Percentiles rank a stretch among this genome's conserved stretches.
These are phyloP conservation scores for Eonycteris spelaea DNA, from an alignment of 2,113 vertebrate genomes.

Conservation along the genomic window DNA sequence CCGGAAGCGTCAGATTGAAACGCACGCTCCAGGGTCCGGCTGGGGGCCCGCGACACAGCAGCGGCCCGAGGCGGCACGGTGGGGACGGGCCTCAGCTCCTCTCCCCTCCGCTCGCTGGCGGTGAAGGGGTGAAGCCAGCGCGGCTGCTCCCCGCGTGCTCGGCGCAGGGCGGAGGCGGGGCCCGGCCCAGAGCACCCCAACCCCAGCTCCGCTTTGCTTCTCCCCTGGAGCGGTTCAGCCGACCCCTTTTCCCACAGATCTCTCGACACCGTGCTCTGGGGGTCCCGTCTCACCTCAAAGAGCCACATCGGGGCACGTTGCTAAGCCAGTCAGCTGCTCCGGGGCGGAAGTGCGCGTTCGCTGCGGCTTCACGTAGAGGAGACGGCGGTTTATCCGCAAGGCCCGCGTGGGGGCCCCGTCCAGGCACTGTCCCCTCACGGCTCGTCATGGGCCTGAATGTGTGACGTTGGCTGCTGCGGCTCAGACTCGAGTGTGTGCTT, in stretches of 20 bases:
- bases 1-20: fast-evolving
- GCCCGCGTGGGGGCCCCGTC: fast-evolving
- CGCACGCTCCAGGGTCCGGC: fast-evolving
- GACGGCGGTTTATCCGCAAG: fast-evolving
- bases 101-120: too few relatives aligned
- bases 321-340: fast-evolving
- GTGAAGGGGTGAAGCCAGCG: not conserved
- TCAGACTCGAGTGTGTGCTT: too few relatives aligned
- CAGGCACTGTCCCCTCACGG: fast-evolving
- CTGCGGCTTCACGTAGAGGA: not conserved
- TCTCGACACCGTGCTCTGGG: fast-evolving
- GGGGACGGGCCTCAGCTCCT: fast-evolving
- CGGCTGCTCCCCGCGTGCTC: not conserved
- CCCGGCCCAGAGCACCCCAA: fast-evolving
- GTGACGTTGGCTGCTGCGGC: fast-evolving
- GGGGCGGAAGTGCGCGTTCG: fast-evolving
- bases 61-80: not conserved
- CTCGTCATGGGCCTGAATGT: fast-evolving
- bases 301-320: fast-evolving
- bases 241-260: not conserved
- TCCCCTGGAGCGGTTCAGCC: not conserved
- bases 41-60: not conserved
- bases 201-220: fast-evolving
- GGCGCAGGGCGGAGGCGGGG: not conserved
- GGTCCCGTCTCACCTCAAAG: fast-evolving